These are phyloP conservation scores for Bothrops jararaca DNA, from an alignment of 2,113 vertebrate species.

Conservation along the genomic window DNA sequence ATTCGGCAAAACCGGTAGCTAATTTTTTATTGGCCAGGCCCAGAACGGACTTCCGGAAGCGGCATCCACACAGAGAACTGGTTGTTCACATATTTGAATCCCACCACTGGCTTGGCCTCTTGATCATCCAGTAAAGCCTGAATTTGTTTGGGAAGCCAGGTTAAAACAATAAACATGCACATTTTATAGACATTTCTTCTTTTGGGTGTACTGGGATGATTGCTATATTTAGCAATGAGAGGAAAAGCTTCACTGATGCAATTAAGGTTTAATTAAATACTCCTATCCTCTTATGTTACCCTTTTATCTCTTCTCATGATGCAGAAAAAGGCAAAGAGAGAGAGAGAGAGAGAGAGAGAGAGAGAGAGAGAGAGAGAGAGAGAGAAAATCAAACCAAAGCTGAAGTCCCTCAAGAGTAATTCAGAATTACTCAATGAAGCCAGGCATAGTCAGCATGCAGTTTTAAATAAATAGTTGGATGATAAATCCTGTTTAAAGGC, in stretches of 20 bases:
- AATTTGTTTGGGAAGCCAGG: constrained; percentile 11
- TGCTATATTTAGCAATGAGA: constrained; percentile 32
- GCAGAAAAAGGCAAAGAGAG: background rate
- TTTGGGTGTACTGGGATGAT: constrained; percentile 29
- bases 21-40: too few relatives aligned
- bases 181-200: background rate
- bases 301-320: constrained; percentile 25
- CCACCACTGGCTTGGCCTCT: background rate
- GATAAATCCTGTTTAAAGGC: constrained; percentile 33
- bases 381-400: background rate
- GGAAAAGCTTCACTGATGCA: constrained; percentile 8
- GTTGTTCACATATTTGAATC: too few relatives aligned
- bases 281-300: background rate
- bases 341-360: too few relatives aligned
- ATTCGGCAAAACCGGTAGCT: too few relatives aligned
- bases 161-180: constrained; percentile 6
- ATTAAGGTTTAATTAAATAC: constrained; percentile 41
- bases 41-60: too few relatives aligned
- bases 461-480: constrained; percentile 13
- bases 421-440: constrained; percentile 39
- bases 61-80: too few relatives aligned
- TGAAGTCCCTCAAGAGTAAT: constrained; percentile 28
- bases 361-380: background rate
- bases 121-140: background rate
- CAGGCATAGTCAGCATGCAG: constrained; percentile 24